Base-by-base conservation (phyloP, 2,113 vertebrate genomes). In the Macquaria ambigua region DNA sequence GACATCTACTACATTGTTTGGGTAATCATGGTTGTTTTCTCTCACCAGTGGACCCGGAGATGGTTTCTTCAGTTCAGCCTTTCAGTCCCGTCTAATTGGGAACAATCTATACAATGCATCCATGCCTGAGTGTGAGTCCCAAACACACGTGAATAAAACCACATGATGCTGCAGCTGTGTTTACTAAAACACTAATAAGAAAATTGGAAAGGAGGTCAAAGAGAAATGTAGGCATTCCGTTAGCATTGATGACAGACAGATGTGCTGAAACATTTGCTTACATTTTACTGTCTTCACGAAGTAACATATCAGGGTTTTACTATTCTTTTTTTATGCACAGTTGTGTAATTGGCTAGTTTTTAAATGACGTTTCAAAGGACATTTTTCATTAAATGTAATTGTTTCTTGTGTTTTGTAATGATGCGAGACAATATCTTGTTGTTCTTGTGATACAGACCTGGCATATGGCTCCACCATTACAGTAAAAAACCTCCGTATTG, bases 41-140 rank as follows among this genome's bases (percentile, higher is more conserved):
- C 0, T 92, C 56, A 76, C 53, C 85, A 99, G 98, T 69, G 98
- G 98, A 83, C 97, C 97, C 8, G 98, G 98, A 3, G 98, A 99
- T 79, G 98, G 98, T 78, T 99, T 99, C 95, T 99, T 99, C 94
- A 99, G 98, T 83, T 99, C 98, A 41, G 97, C 97, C 80, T 99
- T 99, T 94, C 98, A 99, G 91, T 98, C 98, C 6, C 97, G 97
- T 59, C 95, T 99, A 55, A 95, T 97, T 1, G 98, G 98, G 50
- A 99, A 99, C 93, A 99, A 97, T 86, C 95, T 99, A 74, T 96
- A 99, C 94, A 98, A 98, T 10, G 97, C 97, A 16, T 98, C 98
- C 3, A 77, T 99, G 95, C 98, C 98, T 4, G 98, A 99, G 92
- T 90, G 98, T 99, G 90, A 97, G 95, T 92, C 14, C 46, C 20